Evolutionary conservation across 2,113 vertebrate genomes (phyloP).

Genomic region (Ptilonorhynchus violaceus): DNA sequence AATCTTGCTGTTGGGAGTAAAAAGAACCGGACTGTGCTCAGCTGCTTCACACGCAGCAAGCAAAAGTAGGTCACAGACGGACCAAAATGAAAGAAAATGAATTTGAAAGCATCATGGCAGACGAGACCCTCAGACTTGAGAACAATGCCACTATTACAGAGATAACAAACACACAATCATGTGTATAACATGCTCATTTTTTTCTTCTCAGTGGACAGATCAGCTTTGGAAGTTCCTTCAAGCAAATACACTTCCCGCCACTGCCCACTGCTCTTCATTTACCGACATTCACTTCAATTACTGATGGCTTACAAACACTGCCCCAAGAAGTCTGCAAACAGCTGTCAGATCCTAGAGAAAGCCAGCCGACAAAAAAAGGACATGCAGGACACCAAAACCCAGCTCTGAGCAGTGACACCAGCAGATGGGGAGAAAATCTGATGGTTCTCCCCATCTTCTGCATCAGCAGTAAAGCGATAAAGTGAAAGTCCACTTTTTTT

Average conservation of each 20-base stretch:
- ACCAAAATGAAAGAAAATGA: neutral
- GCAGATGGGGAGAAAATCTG: neutral
- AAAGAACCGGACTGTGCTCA: neutral
- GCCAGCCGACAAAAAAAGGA: fast-evolving
- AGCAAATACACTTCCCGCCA: neutral
- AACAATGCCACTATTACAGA: neutral
- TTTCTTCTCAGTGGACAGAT: neutral
- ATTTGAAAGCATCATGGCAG: neutral
- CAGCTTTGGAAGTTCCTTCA: neutral
- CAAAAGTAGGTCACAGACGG: neutral
- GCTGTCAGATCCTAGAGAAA: neutral
- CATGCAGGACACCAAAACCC: neutral
- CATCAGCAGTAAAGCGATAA: neutral
- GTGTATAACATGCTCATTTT: neutral
- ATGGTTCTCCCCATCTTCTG: neutral
- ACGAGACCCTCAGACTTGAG: neutral
- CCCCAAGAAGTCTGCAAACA: neutral
- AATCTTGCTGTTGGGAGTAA: neutral
- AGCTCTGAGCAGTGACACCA: neutral
- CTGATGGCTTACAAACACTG: neutral
- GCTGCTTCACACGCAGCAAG: neutral
- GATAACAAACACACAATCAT: neutral
- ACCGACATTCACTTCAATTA: neutral
- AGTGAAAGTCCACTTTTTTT: neutral
- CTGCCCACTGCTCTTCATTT: neutral